Evolutionary conservation across 2,888 invertebrate genomes (phyloP), one percentile per base, ranked within the genome.

Genomic region (Leptothorax acervorum): DNA sequence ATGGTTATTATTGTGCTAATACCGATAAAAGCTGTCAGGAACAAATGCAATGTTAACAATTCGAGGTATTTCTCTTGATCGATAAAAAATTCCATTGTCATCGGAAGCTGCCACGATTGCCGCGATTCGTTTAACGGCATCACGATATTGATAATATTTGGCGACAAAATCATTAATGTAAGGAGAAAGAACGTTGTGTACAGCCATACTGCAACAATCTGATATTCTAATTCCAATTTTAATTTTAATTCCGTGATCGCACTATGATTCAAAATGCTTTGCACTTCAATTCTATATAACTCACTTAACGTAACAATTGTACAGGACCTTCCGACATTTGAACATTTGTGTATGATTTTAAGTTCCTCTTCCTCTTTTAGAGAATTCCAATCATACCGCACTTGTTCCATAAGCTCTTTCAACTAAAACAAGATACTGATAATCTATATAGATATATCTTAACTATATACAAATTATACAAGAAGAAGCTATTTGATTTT

Each of bases 61-160:
- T 15, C n/a, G 12, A n/a, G 0, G 5, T 75, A 63, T 9, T 73
- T 75, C n/a, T 75, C 42, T 15, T 4, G 28, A 63, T 53, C 42
- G 12, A 75, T 18, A 35, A 63, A 82, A 6, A 75, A 53, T 45
- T 75, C 63, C n/a, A 79, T 60, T 12, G 12, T 9, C 6, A 2
- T 1, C 1, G 63, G 53, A 45, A 78, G 18, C 1, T 62, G 28
- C 60, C 53, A n/a, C 5, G 2, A 15, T 15, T 53, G 18, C 0
- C 75, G 82, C n/a, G 82, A 74, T 55, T 53, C 11, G 28, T 82
- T 82, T 42, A 75, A 82, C 1, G 82, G 82, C 9, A 82, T 65
- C 18, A 75, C 5, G 45, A 53, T 42, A 15, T 82, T 8, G 5
- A 82, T 45, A 65, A 82, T 73, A 11, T 15, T 42, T 35, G 82